Percentiles rank a stretch among this genome's conserved stretches.
Evolutionary conservation across 2,888 invertebrate species (phyloP).

Genomic region (Andrena marginata): DNA sequence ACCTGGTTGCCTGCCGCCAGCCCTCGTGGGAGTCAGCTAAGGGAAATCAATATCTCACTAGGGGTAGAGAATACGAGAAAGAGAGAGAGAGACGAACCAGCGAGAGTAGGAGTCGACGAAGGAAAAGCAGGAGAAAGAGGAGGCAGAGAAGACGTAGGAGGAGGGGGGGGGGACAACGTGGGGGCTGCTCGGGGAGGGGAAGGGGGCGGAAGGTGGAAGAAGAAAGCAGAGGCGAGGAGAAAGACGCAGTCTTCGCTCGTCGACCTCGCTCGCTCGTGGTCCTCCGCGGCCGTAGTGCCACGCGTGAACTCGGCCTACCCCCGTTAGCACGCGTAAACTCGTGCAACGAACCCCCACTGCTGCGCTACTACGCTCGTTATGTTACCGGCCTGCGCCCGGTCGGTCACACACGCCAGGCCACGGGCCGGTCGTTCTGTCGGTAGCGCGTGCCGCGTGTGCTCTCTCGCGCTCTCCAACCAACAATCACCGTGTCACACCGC

Average conservation of each 20-base stretch:
- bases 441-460: slow-evolving; percentile 67
- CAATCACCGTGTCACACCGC: slow-evolving; percentile 51
- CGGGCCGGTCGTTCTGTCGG: slow-evolving; percentile 59
- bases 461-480: slow-evolving; percentile 54
- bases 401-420: slow-evolving; percentile 64
- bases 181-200: slow-evolving; percentile 4
- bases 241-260: slow-evolving; percentile 66
- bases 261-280: slow-evolving; percentile 66
- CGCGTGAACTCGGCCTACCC: slow-evolving; percentile 71
- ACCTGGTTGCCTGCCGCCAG: slow-evolving; percentile 77
- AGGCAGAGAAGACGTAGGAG: slow-evolving; percentile 51
- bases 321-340: slow-evolving; percentile 68
- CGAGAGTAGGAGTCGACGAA: slow-evolving; percentile 62
- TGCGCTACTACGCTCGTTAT: slow-evolving; percentile 47
- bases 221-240: slow-evolving; percentile 37
- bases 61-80: slow-evolving; percentile 79
- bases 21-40: slow-evolving; percentile 84
- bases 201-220: slow-evolving; percentile 41
- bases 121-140: slow-evolving; percentile 51
- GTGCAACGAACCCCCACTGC: slow-evolving; percentile 55
- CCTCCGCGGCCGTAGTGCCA: slow-evolving; percentile 68
- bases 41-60: slow-evolving; percentile 85
- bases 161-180: slow-evolving; percentile 19
- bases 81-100: slow-evolving; percentile 68
- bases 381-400: slow-evolving; percentile 61